phyloP scores from a whole-genome alignment of 2,113 vertebrate species.

The Mesitornis unicolor region DNA sequence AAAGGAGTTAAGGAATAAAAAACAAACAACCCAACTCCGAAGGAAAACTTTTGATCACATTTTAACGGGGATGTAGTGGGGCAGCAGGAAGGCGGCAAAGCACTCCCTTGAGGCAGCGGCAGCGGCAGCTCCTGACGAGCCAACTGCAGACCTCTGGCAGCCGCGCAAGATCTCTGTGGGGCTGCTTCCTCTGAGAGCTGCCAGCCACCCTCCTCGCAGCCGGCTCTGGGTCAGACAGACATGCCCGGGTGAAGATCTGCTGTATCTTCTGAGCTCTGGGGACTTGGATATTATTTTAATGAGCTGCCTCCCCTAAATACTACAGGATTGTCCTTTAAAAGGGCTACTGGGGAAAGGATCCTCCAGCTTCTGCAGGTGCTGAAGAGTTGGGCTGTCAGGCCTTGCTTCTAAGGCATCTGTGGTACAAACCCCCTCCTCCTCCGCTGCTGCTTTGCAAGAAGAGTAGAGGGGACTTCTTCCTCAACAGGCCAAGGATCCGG shows the following conservation, averaged over 20 bases:
- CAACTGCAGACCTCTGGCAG: not conserved
- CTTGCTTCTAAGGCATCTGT: not conserved
- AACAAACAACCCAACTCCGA: fast-evolving
- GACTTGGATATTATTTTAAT: not conserved
- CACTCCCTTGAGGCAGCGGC: fast-evolving
- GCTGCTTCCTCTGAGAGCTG: fast-evolving
- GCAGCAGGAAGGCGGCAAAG: not conserved
- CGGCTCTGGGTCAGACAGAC: not conserved
- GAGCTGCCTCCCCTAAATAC: not conserved
- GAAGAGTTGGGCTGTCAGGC: not conserved
- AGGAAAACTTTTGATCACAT: not conserved
- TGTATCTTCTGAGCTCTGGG: not conserved
- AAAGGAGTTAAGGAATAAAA: not conserved
- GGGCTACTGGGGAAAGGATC: not conserved
- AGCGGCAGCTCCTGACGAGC: not conserved
- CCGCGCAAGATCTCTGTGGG: fast-evolving
- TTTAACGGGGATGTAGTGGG: not conserved
- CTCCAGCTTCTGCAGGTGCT: not conserved
- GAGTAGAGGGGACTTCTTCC: not conserved
- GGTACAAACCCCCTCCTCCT: not conserved
- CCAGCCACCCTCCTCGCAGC: fast-evolving
- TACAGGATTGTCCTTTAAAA: not conserved
- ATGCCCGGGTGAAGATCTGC: fast-evolving
- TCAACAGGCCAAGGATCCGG: not conserved
- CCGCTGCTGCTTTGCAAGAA: not conserved